These are phyloP conservation scores for Metacarcinus magister DNA, from an alignment of 2,888 invertebrate genomes.

Conservation along the genomic window DNA sequence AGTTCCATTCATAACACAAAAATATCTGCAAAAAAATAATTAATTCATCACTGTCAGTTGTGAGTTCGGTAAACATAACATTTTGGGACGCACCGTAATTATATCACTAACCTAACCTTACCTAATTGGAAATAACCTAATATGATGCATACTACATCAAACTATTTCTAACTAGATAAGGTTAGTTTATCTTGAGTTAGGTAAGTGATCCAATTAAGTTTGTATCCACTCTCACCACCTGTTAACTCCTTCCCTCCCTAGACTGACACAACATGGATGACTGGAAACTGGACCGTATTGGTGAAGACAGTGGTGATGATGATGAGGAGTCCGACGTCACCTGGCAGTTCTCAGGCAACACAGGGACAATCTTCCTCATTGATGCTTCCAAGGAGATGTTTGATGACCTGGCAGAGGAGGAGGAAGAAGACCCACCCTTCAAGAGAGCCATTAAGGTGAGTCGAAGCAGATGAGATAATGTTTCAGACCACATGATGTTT, in stretches of 20 bases:
- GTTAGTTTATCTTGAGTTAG: too few relatives aligned
- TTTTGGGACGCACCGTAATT: too few relatives aligned
- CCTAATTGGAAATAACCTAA: too few relatives aligned
- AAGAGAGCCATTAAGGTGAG: neutral
- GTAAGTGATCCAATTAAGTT: neutral
- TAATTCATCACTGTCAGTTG: too few relatives aligned
- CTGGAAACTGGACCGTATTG: neutral
- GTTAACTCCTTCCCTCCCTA: neutral
- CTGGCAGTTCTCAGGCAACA: slow-evolving; percentile 81
- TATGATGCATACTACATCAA: too few relatives aligned
- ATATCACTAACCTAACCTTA: too few relatives aligned
- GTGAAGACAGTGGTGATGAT: neutral
- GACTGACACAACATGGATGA: neutral
- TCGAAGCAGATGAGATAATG: neutral
- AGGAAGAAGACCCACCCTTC: slow-evolving; percentile 37
- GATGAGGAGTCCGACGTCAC: slow-evolving; percentile 54
- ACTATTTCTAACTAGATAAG: too few relatives aligned
- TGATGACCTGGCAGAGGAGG: slow-evolving; percentile 73
- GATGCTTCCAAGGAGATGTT: slow-evolving; percentile 83
- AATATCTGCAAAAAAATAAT: too few relatives aligned
- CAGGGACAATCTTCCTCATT: slow-evolving; percentile 83
- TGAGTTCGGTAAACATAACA: too few relatives aligned
- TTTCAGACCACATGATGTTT: neutral
- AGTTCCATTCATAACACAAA: too few relatives aligned
- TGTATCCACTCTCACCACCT: neutral